These are phyloP conservation scores for Phyllotreta cruciferae DNA, from an alignment of 2,888 invertebrate species.

Conservation along the genomic window DNA sequence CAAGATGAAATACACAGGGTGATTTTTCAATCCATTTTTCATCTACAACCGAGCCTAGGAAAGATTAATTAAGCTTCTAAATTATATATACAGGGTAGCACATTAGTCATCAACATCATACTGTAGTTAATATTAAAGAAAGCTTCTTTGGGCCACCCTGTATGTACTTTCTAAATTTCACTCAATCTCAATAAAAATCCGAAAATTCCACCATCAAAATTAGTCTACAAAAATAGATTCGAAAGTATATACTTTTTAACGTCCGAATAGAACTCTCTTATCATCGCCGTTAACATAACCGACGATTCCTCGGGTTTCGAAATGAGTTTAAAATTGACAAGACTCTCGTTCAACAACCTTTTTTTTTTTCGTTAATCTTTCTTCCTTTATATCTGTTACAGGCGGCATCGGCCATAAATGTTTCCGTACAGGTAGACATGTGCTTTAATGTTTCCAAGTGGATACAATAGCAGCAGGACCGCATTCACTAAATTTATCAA, in stretches of 20 bases:
- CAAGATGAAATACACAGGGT: too few relatives aligned
- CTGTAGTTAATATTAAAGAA: too few relatives aligned
- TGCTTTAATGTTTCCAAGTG: conserved; percentile 10
- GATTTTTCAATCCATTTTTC: too few relatives aligned
- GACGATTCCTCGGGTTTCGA: not conserved
- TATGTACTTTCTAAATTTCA: too few relatives aligned
- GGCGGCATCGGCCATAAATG: conserved; percentile 21
- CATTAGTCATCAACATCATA: too few relatives aligned
- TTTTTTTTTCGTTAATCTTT: conserved; percentile 15
- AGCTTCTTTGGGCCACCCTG: too few relatives aligned
- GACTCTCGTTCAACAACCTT: conserved; percentile 16
- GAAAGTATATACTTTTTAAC: not conserved
- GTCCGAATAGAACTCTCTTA: too few relatives aligned
- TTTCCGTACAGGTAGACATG: conserved; percentile 29
- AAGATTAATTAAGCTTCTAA: too few relatives aligned
- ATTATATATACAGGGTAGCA: too few relatives aligned
- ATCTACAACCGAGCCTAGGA: too few relatives aligned
- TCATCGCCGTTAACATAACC: not conserved
- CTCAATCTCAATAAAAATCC: too few relatives aligned
- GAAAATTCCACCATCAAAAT: not conserved
- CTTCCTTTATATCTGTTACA: conserved; percentile 14
- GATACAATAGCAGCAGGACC: conserved; percentile 12
- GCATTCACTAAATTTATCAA: not conserved
- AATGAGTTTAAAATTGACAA: conserved; percentile 7
- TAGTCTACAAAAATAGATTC: not conserved